Conservation (phyloP, 2,113 vertebrate species). For the Lonchura striata region DNA sequence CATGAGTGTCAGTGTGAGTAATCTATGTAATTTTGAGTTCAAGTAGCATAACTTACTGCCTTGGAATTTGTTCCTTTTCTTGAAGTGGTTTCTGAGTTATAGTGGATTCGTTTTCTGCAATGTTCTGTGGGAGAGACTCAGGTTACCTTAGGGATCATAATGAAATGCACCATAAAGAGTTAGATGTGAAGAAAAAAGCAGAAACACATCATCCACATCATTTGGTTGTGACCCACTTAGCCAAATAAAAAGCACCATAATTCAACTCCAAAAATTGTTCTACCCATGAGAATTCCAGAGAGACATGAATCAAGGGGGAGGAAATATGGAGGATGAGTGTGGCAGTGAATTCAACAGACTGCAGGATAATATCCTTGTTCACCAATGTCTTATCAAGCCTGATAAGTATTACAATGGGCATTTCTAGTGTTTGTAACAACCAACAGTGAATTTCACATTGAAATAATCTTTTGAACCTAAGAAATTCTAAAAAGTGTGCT, state of each 20-base stretch:
- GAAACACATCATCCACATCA: background rate
- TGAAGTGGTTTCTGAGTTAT: background rate
- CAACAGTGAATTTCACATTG: background rate
- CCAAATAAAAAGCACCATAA: background rate
- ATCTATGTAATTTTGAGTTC: constrained; percentile 25
- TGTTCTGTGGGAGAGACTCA: background rate
- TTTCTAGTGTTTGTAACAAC: background rate
- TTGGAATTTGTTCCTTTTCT: background rate
- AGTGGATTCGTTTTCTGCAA: background rate
- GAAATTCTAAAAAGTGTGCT: background rate
- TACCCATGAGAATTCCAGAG: background rate
- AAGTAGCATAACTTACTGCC: background rate
- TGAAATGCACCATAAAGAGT: background rate
- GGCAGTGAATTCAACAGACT: background rate
- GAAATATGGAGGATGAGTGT: background rate
- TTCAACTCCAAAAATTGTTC: background rate
- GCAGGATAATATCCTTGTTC: background rate
- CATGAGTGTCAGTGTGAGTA: background rate
- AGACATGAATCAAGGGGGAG: background rate
- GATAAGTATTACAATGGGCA: background rate
- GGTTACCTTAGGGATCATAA: background rate
- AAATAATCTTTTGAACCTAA: background rate
- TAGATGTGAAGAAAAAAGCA: background rate
- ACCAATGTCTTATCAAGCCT: background rate
- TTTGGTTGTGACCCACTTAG: background rate